Conservation (phyloP, 1,140 invertebrate species). For the Macrobrachium rosenbergii region DNA sequence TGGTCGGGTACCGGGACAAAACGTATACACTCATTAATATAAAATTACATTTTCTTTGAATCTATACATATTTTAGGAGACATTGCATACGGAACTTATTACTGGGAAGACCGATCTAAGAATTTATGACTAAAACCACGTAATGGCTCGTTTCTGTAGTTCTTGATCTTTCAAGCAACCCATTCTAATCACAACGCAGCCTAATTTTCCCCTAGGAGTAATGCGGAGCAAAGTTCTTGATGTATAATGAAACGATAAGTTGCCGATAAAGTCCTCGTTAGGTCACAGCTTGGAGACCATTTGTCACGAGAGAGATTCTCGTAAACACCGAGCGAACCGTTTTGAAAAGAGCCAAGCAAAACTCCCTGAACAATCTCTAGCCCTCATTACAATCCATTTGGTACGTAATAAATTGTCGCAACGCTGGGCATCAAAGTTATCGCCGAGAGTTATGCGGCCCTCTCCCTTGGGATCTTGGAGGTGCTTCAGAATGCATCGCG, state of each 20-base stretch:
- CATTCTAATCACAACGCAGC: not conserved
- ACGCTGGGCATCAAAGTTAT: constrained; percentile 29
- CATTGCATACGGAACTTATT: no score
- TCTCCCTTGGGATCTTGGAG: not conserved
- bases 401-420: constrained; percentile 50
- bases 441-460: constrained; percentile 13
- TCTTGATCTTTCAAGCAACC: not conserved
- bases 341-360: not conserved
- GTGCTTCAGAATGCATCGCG: not conserved
- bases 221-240: not conserved
- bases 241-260: not conserved
- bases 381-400: constrained; percentile 58
- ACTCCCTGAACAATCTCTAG: not conserved
- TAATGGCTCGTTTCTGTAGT: not conserved
- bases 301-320: not conserved
- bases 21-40: no score
- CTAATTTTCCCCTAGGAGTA: not conserved
- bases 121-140: not conserved
- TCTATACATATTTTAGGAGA: no score
- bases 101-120: no score
- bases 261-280: not conserved
- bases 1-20: no score
- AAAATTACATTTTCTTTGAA: no score
- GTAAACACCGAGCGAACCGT: constrained; percentile 2
- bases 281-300: not conserved